phyloP scores from a whole-genome alignment of 2,888 invertebrate genomes.

The Acanthosepion lycidas region DNA sequence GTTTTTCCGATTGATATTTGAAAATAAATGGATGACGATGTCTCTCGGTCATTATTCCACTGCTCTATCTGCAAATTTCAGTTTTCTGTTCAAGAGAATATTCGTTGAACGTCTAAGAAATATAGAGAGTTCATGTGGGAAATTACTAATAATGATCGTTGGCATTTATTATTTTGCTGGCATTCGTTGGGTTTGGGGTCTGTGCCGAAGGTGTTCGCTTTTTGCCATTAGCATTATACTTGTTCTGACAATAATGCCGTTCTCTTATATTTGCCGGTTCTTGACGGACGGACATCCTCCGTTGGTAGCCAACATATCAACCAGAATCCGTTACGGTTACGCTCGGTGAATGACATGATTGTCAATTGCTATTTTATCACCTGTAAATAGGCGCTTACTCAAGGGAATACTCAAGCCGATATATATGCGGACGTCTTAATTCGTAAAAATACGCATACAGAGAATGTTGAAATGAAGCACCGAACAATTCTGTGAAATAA shows the following conservation, averaged over 20 bases:
- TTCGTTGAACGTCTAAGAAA: background rate
- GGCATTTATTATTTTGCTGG: background rate
- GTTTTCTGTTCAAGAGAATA: background rate
- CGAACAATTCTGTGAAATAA: background rate
- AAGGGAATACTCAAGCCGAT: background rate
- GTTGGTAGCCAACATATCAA: background rate
- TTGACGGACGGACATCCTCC: background rate
- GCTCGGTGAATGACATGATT: constrained; percentile 15
- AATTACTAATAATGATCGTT: background rate
- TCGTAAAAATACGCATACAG: background rate
- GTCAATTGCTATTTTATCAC: constrained; percentile 11
- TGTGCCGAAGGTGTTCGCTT: background rate
- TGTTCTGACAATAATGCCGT: background rate
- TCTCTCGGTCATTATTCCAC: background rate
- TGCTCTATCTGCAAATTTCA: background rate
- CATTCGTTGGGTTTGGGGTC: background rate
- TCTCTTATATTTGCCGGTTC: background rate
- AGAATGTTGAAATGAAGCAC: background rate
- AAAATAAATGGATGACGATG: background rate
- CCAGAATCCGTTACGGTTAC: background rate
- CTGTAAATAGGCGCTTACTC: background rate
- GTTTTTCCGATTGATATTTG: too few species aligned
- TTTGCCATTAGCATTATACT: background rate
- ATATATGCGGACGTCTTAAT: background rate
- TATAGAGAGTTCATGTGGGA: background rate